Evolutionary conservation across 2,888 invertebrate species (phyloP).

Genomic region (Eumerus sabulonum): DNA sequence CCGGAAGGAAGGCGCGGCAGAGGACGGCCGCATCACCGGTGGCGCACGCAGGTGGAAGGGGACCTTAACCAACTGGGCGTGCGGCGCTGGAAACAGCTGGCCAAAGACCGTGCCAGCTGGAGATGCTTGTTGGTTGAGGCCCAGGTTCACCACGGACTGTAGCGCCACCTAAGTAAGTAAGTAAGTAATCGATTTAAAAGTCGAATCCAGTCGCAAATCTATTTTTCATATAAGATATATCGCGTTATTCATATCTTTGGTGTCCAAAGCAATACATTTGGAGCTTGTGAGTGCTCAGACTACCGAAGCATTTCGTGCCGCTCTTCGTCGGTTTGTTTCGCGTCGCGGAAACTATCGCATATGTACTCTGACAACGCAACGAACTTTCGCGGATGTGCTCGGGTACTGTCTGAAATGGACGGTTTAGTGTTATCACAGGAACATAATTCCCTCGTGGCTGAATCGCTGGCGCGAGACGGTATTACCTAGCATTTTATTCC

Average conservation of each 20-base stretch:
- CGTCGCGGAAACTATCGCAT: background rate
- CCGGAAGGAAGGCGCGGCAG: no score
- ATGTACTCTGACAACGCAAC: background rate
- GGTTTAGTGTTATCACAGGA: background rate
- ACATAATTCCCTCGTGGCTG: background rate
- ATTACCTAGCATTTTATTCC: slow-evolving; percentile 1
- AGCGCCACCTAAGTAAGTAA: no score
- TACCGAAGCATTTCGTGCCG: background rate
- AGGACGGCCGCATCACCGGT: no score
- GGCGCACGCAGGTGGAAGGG: no score
- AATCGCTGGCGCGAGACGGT: background rate
- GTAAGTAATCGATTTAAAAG: no score
- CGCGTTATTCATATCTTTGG: background rate
- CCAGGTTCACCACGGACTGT: no score
- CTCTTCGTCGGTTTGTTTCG: background rate
- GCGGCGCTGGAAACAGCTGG: no score
- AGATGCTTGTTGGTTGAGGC: no score
- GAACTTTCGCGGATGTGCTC: background rate
- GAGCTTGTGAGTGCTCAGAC: background rate
- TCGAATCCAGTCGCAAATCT: no score
- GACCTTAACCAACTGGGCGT: no score
- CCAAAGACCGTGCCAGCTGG: no score
- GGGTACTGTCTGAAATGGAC: background rate
- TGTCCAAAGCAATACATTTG: background rate
- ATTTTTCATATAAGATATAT: background rate